Evolutionary conservation across 2,888 invertebrate species (phyloP), one percentile per base, ranked within the genome.

Genomic region (Drosophila limbata): DNA sequence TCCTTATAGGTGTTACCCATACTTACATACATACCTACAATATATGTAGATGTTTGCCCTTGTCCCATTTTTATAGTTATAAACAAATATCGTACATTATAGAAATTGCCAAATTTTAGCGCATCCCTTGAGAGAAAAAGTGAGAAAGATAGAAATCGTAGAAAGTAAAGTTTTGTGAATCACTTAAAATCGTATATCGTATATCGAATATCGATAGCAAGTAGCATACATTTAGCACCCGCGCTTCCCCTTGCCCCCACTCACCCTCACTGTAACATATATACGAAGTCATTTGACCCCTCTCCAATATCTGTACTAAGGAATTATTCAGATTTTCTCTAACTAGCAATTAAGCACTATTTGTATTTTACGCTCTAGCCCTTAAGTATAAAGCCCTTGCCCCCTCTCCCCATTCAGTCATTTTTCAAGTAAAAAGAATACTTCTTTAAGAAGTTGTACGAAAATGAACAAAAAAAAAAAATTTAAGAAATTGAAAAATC

Each of bases 51-150:
- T 57, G 52, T 68, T 71, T 67, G 45, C 44, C 75, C 64, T 60
- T 57, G 31, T 63, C 62, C 45, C 51, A 17, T 48, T 64, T 62
- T 64, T 57, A 50, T 61, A 61, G 51, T 61, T 59, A 73, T 59
- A 59, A 39, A 55, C 40, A 19, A 35, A 69, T 69, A 67, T 62
- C 66, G 53, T 71, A 77, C 40, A 71, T 68, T 62, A 83, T 80
- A 80, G 77, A 83, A 88, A 64, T 88, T 84, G 84, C 89, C 84
- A 84, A 84, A 84, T 88, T 88, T 84, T 76, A 78, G 78, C 63
- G 72, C 84, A 82, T 73, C 69, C 69, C 64, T 68, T 69, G 70
- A 53, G 40, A n/a, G 57, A 47, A 19, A 56, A 19, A 39, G 35
- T 55, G 45, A 47, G 44, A 56, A 11, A 33, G 25, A 42, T 3